phyloP scores from a whole-genome alignment of 2,888 invertebrate species.

The Hirtodrosophila confusa region DNA sequence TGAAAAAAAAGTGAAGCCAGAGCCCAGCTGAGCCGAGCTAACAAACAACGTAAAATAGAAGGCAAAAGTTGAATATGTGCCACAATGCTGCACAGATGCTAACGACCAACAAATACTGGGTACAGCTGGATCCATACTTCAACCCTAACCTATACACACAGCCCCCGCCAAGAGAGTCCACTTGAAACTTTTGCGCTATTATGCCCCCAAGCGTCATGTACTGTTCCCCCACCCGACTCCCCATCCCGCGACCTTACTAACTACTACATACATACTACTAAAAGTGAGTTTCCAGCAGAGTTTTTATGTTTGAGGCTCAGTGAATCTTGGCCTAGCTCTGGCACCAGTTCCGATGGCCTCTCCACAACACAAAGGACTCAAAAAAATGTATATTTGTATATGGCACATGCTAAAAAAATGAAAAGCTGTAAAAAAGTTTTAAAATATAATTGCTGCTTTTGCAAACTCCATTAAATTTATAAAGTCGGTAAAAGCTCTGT shows the following conservation, averaged over 20 bases:
- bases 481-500: constrained; percentile 53
- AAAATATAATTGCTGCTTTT: constrained; percentile 73
- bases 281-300: constrained; percentile 35
- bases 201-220: constrained; percentile 63
- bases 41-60: constrained; percentile 69
- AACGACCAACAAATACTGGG: constrained; percentile 49
- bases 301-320: constrained; percentile 58
- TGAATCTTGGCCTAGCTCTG: constrained; percentile 58
- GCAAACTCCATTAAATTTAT: constrained; percentile 65
- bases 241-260: no score
- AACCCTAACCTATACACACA: background rate
- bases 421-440: constrained; percentile 65
- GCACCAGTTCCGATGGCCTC: constrained; percentile 29
- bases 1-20: constrained; percentile 10
- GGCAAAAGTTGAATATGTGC: constrained; percentile 79
- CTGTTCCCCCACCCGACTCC: constrained; percentile 5
- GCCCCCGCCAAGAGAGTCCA: constrained; percentile 56
- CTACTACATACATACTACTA: background rate
- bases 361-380: constrained; percentile 33
- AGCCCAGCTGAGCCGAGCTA: constrained; percentile 32
- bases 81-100: constrained; percentile 75
- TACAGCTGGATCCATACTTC: no score
- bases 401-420: constrained; percentile 16
- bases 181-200: constrained; percentile 76
- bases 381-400: constrained; percentile 1